Conservation (phyloP, 1,140 invertebrate species). For the Microplitis mediator region DNA sequence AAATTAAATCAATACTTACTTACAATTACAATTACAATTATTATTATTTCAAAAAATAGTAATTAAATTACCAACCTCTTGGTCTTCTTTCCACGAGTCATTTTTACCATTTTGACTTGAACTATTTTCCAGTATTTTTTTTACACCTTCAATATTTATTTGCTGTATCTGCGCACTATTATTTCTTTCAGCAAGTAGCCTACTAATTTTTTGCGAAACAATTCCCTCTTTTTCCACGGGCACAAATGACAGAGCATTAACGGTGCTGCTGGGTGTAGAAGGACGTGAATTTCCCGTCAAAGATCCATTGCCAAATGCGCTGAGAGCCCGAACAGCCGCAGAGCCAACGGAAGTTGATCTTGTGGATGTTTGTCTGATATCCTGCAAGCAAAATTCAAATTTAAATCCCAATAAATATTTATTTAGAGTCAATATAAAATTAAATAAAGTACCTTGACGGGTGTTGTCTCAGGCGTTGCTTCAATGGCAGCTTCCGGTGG, state of each 20-base stretch:
- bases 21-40: not conserved
- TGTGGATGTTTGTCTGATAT: constrained; percentile 52
- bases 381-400: constrained; percentile 39
- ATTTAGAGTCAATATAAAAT: not conserved
- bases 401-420: not conserved
- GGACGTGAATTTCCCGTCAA: constrained; percentile 50
- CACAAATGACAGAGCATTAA: constrained; percentile 23
- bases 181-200: constrained; percentile 53
- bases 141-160: constrained; percentile 39
- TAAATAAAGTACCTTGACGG: constrained; percentile 68
- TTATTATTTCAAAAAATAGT: not conserved
- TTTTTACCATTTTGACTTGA: constrained; percentile 52
- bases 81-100: constrained; percentile 62
- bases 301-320: constrained; percentile 56
- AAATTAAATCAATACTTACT: constrained; percentile 15
- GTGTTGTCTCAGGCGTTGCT: constrained; percentile 87
- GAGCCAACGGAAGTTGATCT: constrained; percentile 63
- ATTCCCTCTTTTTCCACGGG: constrained; percentile 35
- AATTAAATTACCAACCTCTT: constrained; percentile 54
- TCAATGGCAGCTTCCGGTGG: constrained; percentile 83
- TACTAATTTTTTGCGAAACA: constrained; percentile 51
- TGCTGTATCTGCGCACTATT: constrained; percentile 37
- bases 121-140: constrained; percentile 41
- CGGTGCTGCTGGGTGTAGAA: constrained; percentile 50
- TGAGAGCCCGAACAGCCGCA: constrained; percentile 69